phyloP scores from a whole-genome alignment of 2,888 invertebrate genomes.

The Neria commutata region DNA sequence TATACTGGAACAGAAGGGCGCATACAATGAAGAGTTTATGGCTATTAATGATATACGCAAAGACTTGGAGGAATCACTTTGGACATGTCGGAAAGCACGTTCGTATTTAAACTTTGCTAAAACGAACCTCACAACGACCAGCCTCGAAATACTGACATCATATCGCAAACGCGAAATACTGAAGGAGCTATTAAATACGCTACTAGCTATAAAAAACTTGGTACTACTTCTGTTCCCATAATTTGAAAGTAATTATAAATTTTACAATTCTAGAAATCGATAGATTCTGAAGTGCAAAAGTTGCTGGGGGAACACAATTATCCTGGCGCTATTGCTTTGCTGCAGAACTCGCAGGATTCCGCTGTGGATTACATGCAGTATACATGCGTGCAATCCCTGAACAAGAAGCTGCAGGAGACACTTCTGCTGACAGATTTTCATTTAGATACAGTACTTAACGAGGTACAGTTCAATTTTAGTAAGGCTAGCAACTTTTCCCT shows the following conservation, averaged over 20 bases:
- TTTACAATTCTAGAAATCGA: constrained; percentile 68
- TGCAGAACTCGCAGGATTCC: constrained; percentile 85
- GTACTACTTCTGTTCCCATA: constrained; percentile 40
- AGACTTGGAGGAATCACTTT: constrained; percentile 72
- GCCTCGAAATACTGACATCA: constrained; percentile 88
- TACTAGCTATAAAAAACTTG: constrained; percentile 80
- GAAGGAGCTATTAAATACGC: constrained; percentile 76
- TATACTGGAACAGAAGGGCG: constrained; percentile 88
- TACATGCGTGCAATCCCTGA: constrained; percentile 87
- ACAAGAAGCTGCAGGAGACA: constrained; percentile 87
- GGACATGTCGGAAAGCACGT: constrained; percentile 75
- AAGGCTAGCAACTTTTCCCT: background rate
- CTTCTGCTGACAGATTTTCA: constrained; percentile 90
- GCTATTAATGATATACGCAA: constrained; percentile 75
- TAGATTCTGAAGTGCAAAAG: constrained; percentile 83
- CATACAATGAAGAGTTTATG: constrained; percentile 84
- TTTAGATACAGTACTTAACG: constrained; percentile 83
- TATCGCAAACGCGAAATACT: constrained; percentile 87
- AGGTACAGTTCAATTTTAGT: constrained; percentile 61
- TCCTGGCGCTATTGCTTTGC: constrained; percentile 86
- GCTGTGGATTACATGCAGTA: constrained; percentile 86
- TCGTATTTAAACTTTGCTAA: constrained; percentile 77
- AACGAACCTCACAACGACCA: constrained; percentile 81
- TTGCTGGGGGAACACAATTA: constrained; percentile 84
- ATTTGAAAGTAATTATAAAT: background rate